Evolutionary conservation across 1,140 invertebrate genomes (phyloP).

Genomic region (Archivesica marissinica): DNA sequence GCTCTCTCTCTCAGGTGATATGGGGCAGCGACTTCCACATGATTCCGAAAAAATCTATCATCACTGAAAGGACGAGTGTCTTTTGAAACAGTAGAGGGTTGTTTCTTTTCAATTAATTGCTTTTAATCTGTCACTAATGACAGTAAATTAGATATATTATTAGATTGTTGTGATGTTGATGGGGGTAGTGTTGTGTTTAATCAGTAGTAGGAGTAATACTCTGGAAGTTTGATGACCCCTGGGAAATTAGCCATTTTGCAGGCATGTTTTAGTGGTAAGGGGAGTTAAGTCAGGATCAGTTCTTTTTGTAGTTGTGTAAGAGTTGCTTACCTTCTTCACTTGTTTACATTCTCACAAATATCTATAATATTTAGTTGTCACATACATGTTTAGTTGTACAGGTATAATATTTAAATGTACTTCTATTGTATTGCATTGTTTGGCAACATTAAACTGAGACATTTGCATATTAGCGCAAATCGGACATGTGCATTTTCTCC

Average conservation of each 20-base stretch:
- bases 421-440: too few species aligned
- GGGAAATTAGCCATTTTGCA: conserved; percentile 16
- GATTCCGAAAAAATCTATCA: too few species aligned
- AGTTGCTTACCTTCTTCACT: background rate
- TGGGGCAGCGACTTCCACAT: too few species aligned
- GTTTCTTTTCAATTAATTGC: background rate
- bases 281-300: background rate
- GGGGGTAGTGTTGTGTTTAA: conserved; percentile 3
- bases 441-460: too few species aligned
- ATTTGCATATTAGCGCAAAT: too few species aligned
- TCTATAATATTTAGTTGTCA: too few species aligned
- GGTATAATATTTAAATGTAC: too few species aligned
- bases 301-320: background rate
- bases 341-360: too few species aligned
- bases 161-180: conserved; percentile 15
- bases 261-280: background rate
- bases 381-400: too few species aligned
- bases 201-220: conserved; percentile 9
- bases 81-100: background rate
- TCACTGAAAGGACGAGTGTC: too few species aligned
- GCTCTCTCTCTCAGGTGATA: too few species aligned
- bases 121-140: conserved; percentile 7
- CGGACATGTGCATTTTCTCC: too few species aligned
- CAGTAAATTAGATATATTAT: background rate
- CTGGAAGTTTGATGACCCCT: conserved; percentile 25